Conservation (phyloP, 2,797 vertebrate genomes). For the Streptopelia turtur region DNA sequence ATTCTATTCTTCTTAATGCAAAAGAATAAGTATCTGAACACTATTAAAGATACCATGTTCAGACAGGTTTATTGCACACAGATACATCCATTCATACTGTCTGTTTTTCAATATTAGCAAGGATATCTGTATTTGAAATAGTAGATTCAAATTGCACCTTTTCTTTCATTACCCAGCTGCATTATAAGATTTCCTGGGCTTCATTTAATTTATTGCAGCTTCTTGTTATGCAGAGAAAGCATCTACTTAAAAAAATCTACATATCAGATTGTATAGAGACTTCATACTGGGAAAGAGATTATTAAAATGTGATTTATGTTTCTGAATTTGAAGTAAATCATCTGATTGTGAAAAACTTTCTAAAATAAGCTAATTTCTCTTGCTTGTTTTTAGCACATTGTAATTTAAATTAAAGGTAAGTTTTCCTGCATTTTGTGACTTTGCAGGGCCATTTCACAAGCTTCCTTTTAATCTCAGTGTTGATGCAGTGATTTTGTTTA, state of each 20-base stretch:
- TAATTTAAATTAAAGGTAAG: conserved; percentile 51
- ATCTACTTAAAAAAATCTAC: conserved; percentile 62
- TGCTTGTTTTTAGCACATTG: conserved; percentile 57
- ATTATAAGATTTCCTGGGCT: conserved; percentile 58
- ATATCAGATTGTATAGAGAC: conserved; percentile 63
- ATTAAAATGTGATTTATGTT: conserved; percentile 72
- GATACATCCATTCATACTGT: conserved; percentile 39
- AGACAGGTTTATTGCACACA: conserved; percentile 61
- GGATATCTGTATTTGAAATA: conserved; percentile 53
- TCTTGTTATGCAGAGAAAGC: conserved; percentile 67
- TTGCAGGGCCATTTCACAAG: conserved; percentile 28
- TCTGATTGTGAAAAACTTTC: conserved; percentile 62
- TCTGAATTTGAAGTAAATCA: conserved; percentile 66
- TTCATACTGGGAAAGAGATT: conserved; percentile 71
- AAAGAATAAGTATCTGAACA: conserved; percentile 51
- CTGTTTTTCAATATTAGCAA: conserved; percentile 52
- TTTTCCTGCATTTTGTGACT: conserved; percentile 52
- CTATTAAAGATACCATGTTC: conserved; percentile 57
- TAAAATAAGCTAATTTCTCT: conserved; percentile 68
- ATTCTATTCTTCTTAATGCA: conserved; percentile 43
- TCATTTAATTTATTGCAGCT: conserved; percentile 62
- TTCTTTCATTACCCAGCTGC: conserved; percentile 44
- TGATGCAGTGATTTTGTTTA: conserved; percentile 36
- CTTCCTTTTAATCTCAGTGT: conserved; percentile 21
- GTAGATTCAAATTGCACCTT: conserved; percentile 46